Percentiles rank a stretch among this genome's conserved stretches.
Evolutionary conservation across 2,888 invertebrate genomes (phyloP).

Genomic region (Miltochrista miniata): DNA sequence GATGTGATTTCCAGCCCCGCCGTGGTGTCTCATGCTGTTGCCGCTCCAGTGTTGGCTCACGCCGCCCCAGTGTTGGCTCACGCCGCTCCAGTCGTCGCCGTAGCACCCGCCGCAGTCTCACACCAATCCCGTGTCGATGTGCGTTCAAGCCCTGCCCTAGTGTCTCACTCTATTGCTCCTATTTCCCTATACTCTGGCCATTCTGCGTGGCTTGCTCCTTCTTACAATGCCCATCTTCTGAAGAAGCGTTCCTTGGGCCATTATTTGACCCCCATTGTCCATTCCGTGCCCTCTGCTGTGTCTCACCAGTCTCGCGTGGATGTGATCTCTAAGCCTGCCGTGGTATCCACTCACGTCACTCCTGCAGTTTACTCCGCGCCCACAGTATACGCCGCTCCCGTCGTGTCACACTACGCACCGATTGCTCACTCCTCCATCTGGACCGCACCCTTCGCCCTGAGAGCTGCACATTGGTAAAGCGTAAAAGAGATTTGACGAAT

Average conservation of each 20-base stretch:
- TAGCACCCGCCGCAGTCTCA: constrained; percentile 47
- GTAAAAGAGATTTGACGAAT: constrained; percentile 56
- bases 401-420: constrained; percentile 55
- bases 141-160: constrained; percentile 50
- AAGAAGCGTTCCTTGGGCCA: constrained; percentile 59
- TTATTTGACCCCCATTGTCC: constrained; percentile 44
- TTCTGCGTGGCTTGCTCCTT: constrained; percentile 45
- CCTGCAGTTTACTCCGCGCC: constrained; percentile 43
- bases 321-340: constrained; percentile 52
- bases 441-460: constrained; percentile 54
- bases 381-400: constrained; percentile 57
- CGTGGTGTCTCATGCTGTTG: constrained; percentile 43
- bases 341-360: constrained; percentile 41
- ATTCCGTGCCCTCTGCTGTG: constrained; percentile 65
- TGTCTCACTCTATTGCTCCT: constrained; percentile 40
- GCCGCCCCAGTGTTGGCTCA: constrained; percentile 42
- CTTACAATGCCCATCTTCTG: constrained; percentile 42
- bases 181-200: constrained; percentile 37
- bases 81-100: constrained; percentile 38
- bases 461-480: constrained; percentile 58
- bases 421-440: constrained; percentile 59
- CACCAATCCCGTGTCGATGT: constrained; percentile 58
- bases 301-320: constrained; percentile 76
- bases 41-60: constrained; percentile 43
- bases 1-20: constrained; percentile 48